Evolutionary conservation across 2,113 vertebrate genomes (phyloP).

Genomic region (Eretmochelys imbricata): DNA sequence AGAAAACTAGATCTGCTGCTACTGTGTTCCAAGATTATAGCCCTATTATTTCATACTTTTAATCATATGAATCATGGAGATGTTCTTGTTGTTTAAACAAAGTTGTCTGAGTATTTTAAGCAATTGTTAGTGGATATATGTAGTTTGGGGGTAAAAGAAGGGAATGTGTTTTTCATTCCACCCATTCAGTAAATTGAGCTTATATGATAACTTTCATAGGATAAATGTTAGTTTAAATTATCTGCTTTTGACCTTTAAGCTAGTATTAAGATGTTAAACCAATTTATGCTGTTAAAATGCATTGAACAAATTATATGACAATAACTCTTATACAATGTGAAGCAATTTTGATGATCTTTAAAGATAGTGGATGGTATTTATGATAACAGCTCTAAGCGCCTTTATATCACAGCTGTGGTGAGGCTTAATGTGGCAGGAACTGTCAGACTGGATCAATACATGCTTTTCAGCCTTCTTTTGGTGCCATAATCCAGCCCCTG

Average conservation of each 20-base stretch:
- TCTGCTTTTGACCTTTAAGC: constrained; percentile 89
- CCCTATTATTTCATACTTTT: neutral
- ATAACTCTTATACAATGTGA: constrained; percentile 84
- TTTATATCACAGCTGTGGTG: constrained; percentile 88
- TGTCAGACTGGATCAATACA: constrained; percentile 91
- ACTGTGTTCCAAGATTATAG: neutral
- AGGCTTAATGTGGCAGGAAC: constrained; percentile 88
- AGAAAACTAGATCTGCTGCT: neutral
- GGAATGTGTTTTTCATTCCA: constrained; percentile 51
- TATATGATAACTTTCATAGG: constrained; percentile 80
- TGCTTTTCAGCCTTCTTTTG: constrained; percentile 89
- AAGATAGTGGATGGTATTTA: constrained; percentile 89
- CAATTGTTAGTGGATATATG: neutral
- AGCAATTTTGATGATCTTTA: constrained; percentile 87
- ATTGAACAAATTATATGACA: constrained; percentile 84
- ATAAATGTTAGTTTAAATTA: constrained; percentile 85
- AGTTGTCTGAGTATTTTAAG: neutral
- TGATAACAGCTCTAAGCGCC: constrained; percentile 88
- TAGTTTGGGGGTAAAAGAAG: constrained; percentile 39
- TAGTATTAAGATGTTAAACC: constrained; percentile 85
- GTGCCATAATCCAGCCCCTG: constrained; percentile 88
- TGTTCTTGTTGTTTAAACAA: neutral
- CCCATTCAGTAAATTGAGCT: constrained; percentile 75
- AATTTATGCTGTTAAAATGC: constrained; percentile 85
- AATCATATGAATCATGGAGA: neutral